Base-by-base conservation (phyloP, 1,140 invertebrate species). In the Antheraea pernyi region DNA sequence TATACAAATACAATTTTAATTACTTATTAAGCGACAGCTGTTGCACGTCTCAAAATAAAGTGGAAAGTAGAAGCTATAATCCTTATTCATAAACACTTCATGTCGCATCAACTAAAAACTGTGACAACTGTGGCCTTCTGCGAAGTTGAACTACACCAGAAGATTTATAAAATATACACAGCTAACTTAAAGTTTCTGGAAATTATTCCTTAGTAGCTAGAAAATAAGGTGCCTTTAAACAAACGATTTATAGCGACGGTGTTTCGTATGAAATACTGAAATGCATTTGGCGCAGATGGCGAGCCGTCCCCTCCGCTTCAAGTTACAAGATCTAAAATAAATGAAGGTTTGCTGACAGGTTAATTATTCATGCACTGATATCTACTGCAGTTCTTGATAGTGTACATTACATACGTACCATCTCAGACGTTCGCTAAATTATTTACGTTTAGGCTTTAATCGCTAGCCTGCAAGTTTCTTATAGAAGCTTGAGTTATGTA, bases 361-460 rank as follows among this genome's bases (percentile, higher is more conserved):
- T 80, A 83, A 86, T 86, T 83, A 84, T 84, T 84, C 78, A 86
- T 78, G 70, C 48, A 70, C 72, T 64, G 59, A 60, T 60, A 16
- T 22, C 19, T 60, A 19, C 16, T 59, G 19, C 8, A 59, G 16
- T 60, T 19, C 11, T n/a, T 60, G n/a, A 18, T 19, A n/a, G 8
- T 22, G n/a, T 60, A 8, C 18, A n/a, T n/a, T n/a, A 18, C 19
- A 60, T 60, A 42, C 39, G 39, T 42, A 10, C 39, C 39, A 42
- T 7, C 39, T 42, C 7, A 4, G 11, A 4, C 7, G 7, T 42
- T 42, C 22, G 22, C 22, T 30, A 2, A 30, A 11, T 0, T 10
- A 42, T 42, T 42, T 42, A 42, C 11, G 39, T 42, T 42, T 42
- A 42, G 0, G 39, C 39, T 42, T 42, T 42, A 42, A 42, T 11